These are phyloP conservation scores for Tipula lateralis DNA, from an alignment of 2,888 invertebrate species.

Conservation along the genomic window DNA sequence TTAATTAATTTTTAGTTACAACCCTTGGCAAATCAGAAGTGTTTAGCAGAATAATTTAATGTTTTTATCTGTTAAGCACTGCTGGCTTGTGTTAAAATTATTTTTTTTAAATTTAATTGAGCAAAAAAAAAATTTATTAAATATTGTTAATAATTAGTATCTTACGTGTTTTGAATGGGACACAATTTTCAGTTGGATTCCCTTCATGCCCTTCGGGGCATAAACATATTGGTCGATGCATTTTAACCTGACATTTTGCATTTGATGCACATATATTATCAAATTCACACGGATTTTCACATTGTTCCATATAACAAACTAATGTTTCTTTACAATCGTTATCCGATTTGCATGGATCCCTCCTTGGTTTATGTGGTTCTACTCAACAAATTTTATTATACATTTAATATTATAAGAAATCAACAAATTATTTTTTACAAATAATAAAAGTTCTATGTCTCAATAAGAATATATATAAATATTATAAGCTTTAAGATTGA, in stretches of 20 bases:
- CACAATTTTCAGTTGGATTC: constrained; percentile 75
- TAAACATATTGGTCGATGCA: constrained; percentile 77
- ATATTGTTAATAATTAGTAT: constrained; percentile 36
- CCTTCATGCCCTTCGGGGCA: constrained; percentile 77
- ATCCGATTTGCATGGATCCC: constrained; percentile 73
- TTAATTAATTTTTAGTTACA: background rate
- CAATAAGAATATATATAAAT: background rate
- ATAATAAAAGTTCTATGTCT: background rate
- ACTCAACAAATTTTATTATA: constrained; percentile 39
- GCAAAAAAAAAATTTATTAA: background rate
- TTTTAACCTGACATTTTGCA: constrained; percentile 73
- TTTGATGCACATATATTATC: constrained; percentile 68
- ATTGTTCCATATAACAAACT: constrained; percentile 76
- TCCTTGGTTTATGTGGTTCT: constrained; percentile 62
- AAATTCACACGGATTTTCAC: constrained; percentile 80
- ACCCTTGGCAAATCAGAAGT: background rate
- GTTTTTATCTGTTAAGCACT: background rate
- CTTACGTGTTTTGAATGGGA: constrained; percentile 73
- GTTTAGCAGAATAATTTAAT: background rate
- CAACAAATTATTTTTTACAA: too few relatives aligned
- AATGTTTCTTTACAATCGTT: constrained; percentile 77
- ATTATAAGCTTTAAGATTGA: background rate
- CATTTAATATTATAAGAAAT: background rate
- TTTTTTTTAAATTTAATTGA: background rate
- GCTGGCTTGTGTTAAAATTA: constrained; percentile 38